These are phyloP conservation scores for Pseudorhombus dupliciocellatus DNA, from an alignment of 2,113 vertebrate genomes.

Conservation along the genomic window DNA sequence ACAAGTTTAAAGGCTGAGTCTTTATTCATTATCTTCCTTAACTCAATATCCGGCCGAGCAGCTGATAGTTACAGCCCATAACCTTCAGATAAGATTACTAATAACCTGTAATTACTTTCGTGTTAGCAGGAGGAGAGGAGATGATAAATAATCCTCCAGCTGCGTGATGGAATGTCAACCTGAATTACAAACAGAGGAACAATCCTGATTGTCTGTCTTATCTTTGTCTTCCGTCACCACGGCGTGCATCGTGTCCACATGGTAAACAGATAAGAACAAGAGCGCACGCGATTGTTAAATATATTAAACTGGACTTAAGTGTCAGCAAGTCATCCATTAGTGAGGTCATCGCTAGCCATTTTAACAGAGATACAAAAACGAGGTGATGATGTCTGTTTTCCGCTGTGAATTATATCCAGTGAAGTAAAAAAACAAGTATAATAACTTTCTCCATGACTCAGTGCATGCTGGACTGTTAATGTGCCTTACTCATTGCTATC, in stretches of 20 bases:
- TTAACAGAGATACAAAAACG: neutral
- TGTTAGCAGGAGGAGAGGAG: constrained; percentile 16
- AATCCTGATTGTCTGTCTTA: constrained; percentile 49
- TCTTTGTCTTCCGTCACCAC: constrained; percentile 39
- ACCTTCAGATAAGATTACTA: constrained; percentile 72
- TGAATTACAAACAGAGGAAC: constrained; percentile 40
- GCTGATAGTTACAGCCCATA: constrained; percentile 69
- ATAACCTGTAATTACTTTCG: constrained; percentile 70
- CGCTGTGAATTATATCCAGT: neutral
- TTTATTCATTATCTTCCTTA: constrained; percentile 57
- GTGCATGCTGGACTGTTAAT: neutral
- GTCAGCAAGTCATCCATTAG: constrained; percentile 8
- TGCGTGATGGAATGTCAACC: constrained; percentile 39
- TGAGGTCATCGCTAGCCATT: neutral
- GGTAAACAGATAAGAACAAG: constrained; percentile 48
- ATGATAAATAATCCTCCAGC: constrained; percentile 12
- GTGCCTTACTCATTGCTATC: neutral
- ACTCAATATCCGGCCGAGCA: constrained; percentile 51
- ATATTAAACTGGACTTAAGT: constrained; percentile 4
- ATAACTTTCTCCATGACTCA: constrained; percentile 1
- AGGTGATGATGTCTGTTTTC: neutral
- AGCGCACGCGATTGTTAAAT: constrained; percentile 21
- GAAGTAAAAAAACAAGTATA: neutral
- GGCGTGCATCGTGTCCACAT: constrained; percentile 40
- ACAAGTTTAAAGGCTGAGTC: constrained; percentile 28